Conservation (phyloP, 2,888 invertebrate species). For the Perizoma affinitatum region DNA sequence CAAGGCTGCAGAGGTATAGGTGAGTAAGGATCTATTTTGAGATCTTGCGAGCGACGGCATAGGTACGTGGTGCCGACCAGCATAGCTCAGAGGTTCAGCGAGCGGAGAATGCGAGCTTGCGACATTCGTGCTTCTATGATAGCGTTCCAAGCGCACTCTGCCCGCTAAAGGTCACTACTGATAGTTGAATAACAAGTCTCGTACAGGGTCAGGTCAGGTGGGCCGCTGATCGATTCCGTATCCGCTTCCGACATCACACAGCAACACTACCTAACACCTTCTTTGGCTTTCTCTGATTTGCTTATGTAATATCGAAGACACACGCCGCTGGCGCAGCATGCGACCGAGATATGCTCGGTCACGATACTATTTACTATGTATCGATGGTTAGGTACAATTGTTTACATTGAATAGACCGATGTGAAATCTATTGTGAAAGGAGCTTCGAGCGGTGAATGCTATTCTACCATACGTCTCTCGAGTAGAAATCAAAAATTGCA, state of each 20-base stretch:
- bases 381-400: constrained; percentile 31
- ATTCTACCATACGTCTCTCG: constrained; percentile 42
- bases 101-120: constrained; percentile 19
- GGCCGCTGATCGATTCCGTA: constrained; percentile 61
- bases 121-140: constrained; percentile 7
- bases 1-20: constrained; percentile 55
- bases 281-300: constrained; percentile 69
- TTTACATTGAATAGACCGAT: constrained; percentile 38
- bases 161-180: constrained; percentile 66
- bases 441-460: constrained; percentile 35
- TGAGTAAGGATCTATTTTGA: constrained; percentile 16
- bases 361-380: constrained; percentile 41
- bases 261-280: constrained; percentile 42
- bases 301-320: constrained; percentile 50
- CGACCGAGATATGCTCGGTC: constrained; percentile 43
- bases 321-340: constrained; percentile 22
- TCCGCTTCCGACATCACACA: constrained; percentile 71
- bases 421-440: constrained; percentile 52
- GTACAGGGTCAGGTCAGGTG: constrained; percentile 70
- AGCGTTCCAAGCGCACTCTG: constrained; percentile 18
- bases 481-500: constrained; percentile 54
- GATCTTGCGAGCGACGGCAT: constrained; percentile 1
- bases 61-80: constrained; percentile 1
- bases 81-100: not conserved
- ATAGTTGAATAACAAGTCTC: constrained; percentile 71